Conservation (phyloP, 2,113 vertebrate genomes). For the Cepphus grylle region DNA sequence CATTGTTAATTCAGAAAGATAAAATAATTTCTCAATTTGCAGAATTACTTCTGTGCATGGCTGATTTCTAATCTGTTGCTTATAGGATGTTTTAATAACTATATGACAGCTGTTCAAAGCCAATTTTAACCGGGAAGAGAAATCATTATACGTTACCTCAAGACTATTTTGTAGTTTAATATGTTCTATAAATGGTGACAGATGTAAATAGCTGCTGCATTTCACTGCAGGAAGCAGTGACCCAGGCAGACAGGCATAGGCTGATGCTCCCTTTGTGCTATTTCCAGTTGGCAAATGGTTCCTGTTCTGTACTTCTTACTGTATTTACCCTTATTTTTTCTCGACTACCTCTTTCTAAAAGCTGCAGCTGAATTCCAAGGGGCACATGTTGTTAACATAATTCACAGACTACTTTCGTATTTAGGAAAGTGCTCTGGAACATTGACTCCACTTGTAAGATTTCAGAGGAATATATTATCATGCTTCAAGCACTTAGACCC, state of each 20-base stretch:
- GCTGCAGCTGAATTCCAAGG: conserved; percentile 4
- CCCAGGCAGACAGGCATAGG: not conserved
- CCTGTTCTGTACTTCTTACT: not conserved
- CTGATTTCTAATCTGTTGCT: conserved; percentile 14
- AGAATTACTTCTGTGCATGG: not conserved
- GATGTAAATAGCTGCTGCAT: not conserved
- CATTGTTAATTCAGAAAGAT: not conserved
- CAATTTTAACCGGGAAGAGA: not conserved
- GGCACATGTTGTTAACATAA: not conserved
- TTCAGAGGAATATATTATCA: not conserved
- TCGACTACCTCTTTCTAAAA: not conserved
- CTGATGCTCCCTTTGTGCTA: not conserved
- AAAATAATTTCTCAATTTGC: not conserved
- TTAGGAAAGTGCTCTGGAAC: conserved; percentile 41
- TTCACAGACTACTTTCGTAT: not conserved
- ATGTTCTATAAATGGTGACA: not conserved
- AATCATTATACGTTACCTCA: not conserved
- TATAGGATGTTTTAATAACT: not conserved
- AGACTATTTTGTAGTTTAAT: conserved; percentile 21
- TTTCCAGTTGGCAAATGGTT: conserved; percentile 40
- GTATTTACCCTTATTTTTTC: not conserved
- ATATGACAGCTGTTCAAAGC: conserved; percentile 9
- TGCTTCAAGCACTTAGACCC: not conserved
- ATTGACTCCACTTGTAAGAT: not conserved
- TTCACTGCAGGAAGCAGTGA: not conserved